phyloP scores from a whole-genome alignment of 1,140 invertebrate genomes.

The Lysiphlebus fabarum region DNA sequence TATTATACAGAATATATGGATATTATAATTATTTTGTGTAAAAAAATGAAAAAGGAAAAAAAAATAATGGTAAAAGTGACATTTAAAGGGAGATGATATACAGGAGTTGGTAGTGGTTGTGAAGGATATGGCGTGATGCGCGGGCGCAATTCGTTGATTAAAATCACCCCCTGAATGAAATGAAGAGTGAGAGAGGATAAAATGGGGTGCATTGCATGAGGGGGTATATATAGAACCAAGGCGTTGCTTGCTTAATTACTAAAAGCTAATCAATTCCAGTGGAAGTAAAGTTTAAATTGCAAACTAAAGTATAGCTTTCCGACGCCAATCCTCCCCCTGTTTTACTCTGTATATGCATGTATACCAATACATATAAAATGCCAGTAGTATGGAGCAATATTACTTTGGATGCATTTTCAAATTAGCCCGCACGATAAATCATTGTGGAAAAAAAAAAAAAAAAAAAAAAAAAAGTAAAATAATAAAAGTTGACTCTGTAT shows the following conservation, averaged over 20 bases:
- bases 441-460: constrained; percentile 55
- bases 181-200: not conserved
- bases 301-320: constrained; percentile 56
- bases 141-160: constrained; percentile 46
- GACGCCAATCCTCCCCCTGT: constrained; percentile 23
- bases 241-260: constrained; percentile 57
- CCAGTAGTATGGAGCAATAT: constrained; percentile 48
- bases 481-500: not conserved
- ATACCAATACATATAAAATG: constrained; percentile 38
- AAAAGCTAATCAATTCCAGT: constrained; percentile 58
- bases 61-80: not conserved
- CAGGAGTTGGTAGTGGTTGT: constrained; percentile 17
- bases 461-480: not conserved
- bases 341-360: not conserved
- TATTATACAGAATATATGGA: no score
- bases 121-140: constrained; percentile 25
- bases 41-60: not conserved
- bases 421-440: constrained; percentile 55
- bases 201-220: constrained; percentile 14
- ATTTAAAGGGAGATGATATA: not conserved
- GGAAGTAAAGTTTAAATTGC: constrained; percentile 59
- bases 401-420: constrained; percentile 55
- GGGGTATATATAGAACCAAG: constrained; percentile 37
- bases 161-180: constrained; percentile 38
- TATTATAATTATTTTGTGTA: not conserved